phyloP scores from a whole-genome alignment of 1,140 invertebrate genomes.

The Lerema accius region DNA sequence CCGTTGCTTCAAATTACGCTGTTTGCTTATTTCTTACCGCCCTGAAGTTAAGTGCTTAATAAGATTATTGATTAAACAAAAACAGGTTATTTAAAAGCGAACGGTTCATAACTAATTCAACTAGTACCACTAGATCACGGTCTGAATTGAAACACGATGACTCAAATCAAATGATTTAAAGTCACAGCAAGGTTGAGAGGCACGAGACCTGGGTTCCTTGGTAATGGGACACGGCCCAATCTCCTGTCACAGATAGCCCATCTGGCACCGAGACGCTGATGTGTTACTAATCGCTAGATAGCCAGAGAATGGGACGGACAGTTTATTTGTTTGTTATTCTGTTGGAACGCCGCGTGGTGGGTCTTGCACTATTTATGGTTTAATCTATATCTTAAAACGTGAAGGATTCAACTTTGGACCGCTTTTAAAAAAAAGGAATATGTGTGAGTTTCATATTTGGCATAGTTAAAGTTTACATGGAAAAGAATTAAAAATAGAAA shows the following conservation, averaged over 20 bases:
- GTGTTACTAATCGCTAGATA: constrained; percentile 28
- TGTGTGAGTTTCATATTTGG: too few relatives aligned
- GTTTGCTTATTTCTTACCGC: too few relatives aligned
- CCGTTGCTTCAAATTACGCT: too few relatives aligned
- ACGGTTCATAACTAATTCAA: neutral
- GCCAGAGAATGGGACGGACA: neutral
- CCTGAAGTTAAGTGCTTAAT: too few relatives aligned
- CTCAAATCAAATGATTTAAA: neutral
- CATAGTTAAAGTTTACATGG: too few relatives aligned
- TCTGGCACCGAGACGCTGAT: constrained; percentile 16
- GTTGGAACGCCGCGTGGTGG: neutral
- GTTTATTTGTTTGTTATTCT: constrained; percentile 16
- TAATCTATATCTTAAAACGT: too few relatives aligned
- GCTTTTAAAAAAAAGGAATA: too few relatives aligned
- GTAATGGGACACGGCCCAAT: constrained; percentile 24
- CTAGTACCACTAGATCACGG: neutral
- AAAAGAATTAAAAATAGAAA: too few relatives aligned
- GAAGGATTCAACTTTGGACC: too few relatives aligned
- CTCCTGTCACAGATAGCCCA: constrained; percentile 27
- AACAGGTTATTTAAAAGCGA: too few relatives aligned
- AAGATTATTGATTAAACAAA: too few relatives aligned
- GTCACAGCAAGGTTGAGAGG: constrained; percentile 9
- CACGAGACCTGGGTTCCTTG: constrained; percentile 23
- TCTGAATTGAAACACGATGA: neutral
- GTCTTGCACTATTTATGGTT: neutral